Evolutionary conservation across 1,140 invertebrate genomes (phyloP).

Genomic region (Drosophila ercepeae): DNA sequence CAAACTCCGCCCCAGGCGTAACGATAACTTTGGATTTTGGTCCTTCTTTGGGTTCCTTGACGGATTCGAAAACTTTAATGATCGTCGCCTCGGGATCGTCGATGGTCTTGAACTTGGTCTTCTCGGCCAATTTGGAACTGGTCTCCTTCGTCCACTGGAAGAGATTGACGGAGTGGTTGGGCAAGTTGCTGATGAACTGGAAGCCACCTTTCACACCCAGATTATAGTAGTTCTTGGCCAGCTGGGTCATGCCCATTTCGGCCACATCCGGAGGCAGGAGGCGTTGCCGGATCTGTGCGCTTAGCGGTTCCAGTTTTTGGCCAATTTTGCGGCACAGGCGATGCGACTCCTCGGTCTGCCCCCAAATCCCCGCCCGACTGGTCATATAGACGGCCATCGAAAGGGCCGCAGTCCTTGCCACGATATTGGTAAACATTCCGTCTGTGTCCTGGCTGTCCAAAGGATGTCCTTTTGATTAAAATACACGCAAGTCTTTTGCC

Average conservation of each 20-base stretch:
- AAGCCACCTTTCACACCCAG: constrained; percentile 21
- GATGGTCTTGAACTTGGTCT: background rate
- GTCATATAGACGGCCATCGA: constrained; percentile 38
- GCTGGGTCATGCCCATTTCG: background rate
- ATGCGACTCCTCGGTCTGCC: constrained; percentile 26
- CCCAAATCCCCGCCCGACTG: constrained; percentile 31
- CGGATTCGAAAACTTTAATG: background rate
- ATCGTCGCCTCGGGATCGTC: background rate
- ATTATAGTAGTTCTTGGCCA: constrained; percentile 16
- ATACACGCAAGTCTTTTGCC: background rate
- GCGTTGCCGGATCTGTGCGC: background rate
- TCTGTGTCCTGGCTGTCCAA: background rate
- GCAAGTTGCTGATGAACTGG: constrained; percentile 13
- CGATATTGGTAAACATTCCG: constrained; percentile 17
- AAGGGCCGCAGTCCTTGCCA: constrained; percentile 16
- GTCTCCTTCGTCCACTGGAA: background rate
- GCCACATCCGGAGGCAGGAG: background rate
- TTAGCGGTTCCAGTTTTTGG: constrained; percentile 1
- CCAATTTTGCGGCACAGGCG: constrained; percentile 8
- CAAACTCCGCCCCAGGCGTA: background rate
- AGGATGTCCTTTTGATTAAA: too few relatives aligned
- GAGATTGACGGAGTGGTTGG: constrained; percentile 3
- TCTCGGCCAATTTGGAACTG: background rate
- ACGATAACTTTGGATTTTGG: background rate
- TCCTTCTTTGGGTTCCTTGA: background rate